Base-by-base conservation (phyloP, 2,797 vertebrate genomes). In the Astyanax mexicanus region DNA sequence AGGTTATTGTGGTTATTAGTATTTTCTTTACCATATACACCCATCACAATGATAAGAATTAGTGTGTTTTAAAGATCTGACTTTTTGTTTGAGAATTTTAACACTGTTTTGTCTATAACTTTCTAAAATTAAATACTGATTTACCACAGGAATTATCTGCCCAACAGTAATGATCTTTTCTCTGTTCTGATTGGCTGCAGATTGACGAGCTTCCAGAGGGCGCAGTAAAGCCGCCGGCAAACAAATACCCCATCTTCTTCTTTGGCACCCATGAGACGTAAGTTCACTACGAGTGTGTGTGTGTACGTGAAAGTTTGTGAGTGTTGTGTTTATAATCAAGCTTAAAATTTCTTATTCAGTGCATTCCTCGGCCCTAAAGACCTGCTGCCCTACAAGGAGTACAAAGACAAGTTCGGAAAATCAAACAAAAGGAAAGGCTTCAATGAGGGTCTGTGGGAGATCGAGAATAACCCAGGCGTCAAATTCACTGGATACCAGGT, bases 351-450 rank as follows among this genome's bases (percentile, higher is more conserved):
- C 1, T 71, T 35, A 32, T 32, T 65, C 84, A 98, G 97, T 44
- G 97, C 97, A 0, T 99, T 99, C 88, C 89, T 99, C 85, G 96
- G 96, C 57, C 95, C 97, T 23, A 99, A 98, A 90, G 97, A 99
- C 86, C 95, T 99, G 82, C 95, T 99, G 67, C 97, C 97, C 0
- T 98, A 99, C 84, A 97, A 96, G 88, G 97, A 99, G 84, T 98
- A 98, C 81, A 99, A 99, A 93, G 97, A 98, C 86, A 98, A 98
- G 86, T 98, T 98, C 92, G 97, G 96, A 71, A 99, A 98, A 81
- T 98, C 97, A 2, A 98, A 98, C 91, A 98, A 99, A 88, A 94
- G 97, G 89, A 99, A 99, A 96, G 97, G 97, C 77, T 99, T 99
- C 89, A 99, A 99, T 55, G 97, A 99, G 93, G 97, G 97, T 81